phyloP scores from a whole-genome alignment of 1,140 invertebrate genomes.

The Sycophaga agraensis region DNA sequence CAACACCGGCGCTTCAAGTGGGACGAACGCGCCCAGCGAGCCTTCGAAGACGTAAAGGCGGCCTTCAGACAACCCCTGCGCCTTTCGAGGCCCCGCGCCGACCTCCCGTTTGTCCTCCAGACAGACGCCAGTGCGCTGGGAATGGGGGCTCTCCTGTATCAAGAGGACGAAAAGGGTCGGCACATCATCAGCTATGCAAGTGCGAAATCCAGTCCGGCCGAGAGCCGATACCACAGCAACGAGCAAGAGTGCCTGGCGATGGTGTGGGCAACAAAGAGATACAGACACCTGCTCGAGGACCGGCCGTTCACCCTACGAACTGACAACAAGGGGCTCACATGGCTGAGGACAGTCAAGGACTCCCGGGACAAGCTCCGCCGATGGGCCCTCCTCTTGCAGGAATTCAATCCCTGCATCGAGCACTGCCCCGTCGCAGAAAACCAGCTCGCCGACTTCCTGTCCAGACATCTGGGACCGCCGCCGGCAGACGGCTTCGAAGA shows the following conservation, averaged over 20 bases:
- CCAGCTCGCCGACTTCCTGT: conserved; percentile 32
- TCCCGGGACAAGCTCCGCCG: conserved; percentile 35
- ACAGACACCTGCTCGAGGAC: conserved; percentile 39
- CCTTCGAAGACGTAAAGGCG: neutral
- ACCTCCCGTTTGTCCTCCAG: no score
- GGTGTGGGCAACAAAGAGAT: conserved; percentile 42
- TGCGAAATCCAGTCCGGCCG: conserved; percentile 25
- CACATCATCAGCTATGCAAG: conserved; percentile 34
- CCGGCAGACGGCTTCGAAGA: neutral
- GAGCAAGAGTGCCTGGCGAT: conserved; percentile 37
- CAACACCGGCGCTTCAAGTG: conserved; percentile 24
- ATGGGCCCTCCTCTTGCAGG: conserved; percentile 38
- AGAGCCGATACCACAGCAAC: conserved; percentile 30
- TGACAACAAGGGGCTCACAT: conserved; percentile 34
- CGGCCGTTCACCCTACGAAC: conserved; percentile 37
- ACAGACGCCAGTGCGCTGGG: neutral
- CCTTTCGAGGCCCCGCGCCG: no score
- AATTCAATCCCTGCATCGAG: conserved; percentile 33
- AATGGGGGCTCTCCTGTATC: neutral
- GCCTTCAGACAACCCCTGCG: no score
- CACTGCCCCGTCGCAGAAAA: conserved; percentile 35
- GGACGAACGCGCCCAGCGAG: neutral
- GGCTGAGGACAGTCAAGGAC: conserved; percentile 34
- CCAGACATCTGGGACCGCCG: neutral
- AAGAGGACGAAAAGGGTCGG: neutral